Evolutionary conservation across 2,113 vertebrate species (phyloP), one percentile per base, ranked within the genome.

Genomic region (Colistium nudipinnis): DNA sequence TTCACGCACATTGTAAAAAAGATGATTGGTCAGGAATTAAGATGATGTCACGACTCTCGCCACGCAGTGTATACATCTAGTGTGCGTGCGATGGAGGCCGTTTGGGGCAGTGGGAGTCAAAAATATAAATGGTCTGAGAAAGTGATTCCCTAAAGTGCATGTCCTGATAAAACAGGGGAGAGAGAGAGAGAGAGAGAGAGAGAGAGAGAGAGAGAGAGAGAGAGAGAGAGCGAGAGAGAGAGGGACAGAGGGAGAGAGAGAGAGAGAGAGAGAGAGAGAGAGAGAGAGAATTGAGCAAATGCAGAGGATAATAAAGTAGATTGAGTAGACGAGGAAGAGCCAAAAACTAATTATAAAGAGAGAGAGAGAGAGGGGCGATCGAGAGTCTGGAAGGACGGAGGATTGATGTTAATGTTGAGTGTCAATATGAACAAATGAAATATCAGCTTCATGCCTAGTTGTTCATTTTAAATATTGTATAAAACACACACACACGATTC

Each of bases 81-180:
- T 41, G 13, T 39, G 14, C 16, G 13, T 28, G 17, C 38, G 60
- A 25, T n/a, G 52, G 41, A 25, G 20, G 39, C 24, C 17, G 19
- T 20, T 35, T 43, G 13, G 36, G 44, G 28, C 30, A 27, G 28
- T 6, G 20, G 43, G 17, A n/a, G 56, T 8, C 48, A 11, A 14
- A 7, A 28, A 22, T 3, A 52, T 19, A 39, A 51, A 45, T 43
- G 67, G n/a, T 64, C 30, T 44, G 35, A 61, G 52, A 71, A 77
- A 74, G 76, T 79, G 64, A 79, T 79, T 79, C 51, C 51, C 72
- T 62, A 79, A 82, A 82, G 76, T 73, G 79, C 79, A 54, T 39
- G 63, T 62, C 56, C 59, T 27, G 45, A 77, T 80, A 77, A 80
- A 80, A 61, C 44, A 66, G 39, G 30, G 12, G 56, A 62, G 65